Evolutionary conservation across 64 coral and sea anemone species (phyloP).

Genomic region (Montipora sp.): DNA sequence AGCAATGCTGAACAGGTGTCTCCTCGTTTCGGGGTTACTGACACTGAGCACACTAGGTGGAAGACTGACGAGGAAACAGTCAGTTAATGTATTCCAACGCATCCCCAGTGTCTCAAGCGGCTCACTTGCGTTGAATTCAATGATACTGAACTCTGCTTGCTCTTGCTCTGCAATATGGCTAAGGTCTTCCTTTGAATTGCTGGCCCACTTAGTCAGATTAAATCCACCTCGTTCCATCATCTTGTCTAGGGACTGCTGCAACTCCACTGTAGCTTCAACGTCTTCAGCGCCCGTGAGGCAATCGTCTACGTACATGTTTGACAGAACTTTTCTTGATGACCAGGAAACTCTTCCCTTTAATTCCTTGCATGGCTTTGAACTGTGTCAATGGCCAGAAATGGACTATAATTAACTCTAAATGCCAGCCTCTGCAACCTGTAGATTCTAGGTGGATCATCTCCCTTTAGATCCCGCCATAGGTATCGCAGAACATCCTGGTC

Average conservation of each 20-base stretch:
- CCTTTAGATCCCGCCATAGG: too few relatives aligned
- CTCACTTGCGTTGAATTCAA: background rate
- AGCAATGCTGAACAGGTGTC: background rate
- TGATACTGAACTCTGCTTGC: background rate
- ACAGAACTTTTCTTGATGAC: too few relatives aligned
- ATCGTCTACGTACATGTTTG: too few relatives aligned
- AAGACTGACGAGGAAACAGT: background rate
- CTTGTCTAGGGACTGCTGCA: background rate
- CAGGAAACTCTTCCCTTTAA: too few relatives aligned
- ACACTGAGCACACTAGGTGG: background rate
- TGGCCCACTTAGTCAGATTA: background rate
- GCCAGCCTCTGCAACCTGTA: too few relatives aligned
- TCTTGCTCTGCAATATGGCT: background rate
- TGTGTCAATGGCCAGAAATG: constrained; percentile 12
- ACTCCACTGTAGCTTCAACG: background rate
- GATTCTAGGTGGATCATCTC: constrained; percentile 1
- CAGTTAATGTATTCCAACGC: background rate
- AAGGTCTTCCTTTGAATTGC: constrained; percentile 3
- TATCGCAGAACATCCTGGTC: too few relatives aligned
- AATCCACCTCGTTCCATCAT: background rate
- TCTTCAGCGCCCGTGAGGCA: background rate
- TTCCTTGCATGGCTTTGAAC: constrained; percentile 14
- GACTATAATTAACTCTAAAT: too few relatives aligned
- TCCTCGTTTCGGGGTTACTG: background rate
- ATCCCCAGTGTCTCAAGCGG: background rate